phyloP scores from a whole-genome alignment of 2,113 vertebrate genomes.

The Mungos mungo region DNA sequence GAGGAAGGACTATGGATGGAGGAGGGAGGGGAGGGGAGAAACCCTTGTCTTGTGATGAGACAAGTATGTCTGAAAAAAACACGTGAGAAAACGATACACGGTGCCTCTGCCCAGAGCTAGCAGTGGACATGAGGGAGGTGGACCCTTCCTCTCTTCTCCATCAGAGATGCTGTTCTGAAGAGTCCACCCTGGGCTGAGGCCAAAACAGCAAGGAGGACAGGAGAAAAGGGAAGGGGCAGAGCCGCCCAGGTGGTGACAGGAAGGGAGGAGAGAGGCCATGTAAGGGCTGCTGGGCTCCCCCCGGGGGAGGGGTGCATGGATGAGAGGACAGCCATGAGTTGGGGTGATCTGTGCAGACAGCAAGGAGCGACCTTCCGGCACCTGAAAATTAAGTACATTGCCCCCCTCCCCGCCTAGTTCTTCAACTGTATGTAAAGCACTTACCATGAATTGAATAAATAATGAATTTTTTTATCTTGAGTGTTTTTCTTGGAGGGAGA shows the following conservation, averaged over 20 bases:
- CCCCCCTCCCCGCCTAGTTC: not conserved
- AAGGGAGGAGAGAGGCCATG: not conserved
- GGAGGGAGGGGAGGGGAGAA: not conserved
- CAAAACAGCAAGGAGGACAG: not conserved
- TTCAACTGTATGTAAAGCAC: constrained; percentile 43
- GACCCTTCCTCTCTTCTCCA: not conserved
- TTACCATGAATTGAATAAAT: constrained; percentile 93
- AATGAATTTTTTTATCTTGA: constrained; percentile 90
- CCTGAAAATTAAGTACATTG: not conserved
- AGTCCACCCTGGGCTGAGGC: not conserved
- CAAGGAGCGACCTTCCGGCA: not conserved
- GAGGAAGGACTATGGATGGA: not conserved
- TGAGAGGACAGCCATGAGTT: not conserved
- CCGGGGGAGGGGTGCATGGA: too few species aligned
- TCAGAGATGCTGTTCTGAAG: not conserved
- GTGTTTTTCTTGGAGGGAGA: constrained; percentile 88
- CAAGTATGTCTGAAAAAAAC: not conserved
- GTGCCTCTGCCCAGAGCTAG: not conserved
- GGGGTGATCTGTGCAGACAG: too few species aligned
- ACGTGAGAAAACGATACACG: not conserved
- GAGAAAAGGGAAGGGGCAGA: not conserved
- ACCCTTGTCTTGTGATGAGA: not conserved
- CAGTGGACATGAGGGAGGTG: not conserved
- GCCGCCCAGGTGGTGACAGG: not conserved
- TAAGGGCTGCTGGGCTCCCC: not conserved